These are phyloP conservation scores for Lithosia quadra DNA, from an alignment of 2,888 invertebrate genomes.

Conservation along the genomic window DNA sequence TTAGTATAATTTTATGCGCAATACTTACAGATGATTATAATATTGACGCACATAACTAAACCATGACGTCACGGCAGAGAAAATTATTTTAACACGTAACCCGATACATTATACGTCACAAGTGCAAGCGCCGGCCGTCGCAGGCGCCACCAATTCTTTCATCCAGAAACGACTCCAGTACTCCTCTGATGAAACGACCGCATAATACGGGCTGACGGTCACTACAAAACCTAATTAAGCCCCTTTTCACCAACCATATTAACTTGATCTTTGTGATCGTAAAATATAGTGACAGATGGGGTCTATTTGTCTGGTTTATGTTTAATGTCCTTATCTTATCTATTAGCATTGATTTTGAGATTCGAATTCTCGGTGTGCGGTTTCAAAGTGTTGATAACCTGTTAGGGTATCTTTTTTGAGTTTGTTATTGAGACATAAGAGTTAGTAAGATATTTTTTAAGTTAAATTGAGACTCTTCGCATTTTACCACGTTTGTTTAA, in stretches of 20 bases:
- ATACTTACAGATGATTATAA: background rate
- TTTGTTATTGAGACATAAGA: conserved; percentile 50
- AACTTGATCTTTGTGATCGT: conserved; percentile 46
- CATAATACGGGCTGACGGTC: conserved; percentile 83
- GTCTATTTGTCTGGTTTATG: conserved; percentile 57
- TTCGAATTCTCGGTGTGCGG: conserved; percentile 81
- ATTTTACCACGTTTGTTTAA: background rate
- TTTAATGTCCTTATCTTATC: conserved; percentile 79
- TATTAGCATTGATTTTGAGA: conserved; percentile 81
- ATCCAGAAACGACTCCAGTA: conserved; percentile 76
- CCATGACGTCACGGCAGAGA: conserved; percentile 39
- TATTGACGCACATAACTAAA: conserved; percentile 7
- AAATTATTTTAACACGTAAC: conserved; percentile 63
- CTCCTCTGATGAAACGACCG: conserved; percentile 82
- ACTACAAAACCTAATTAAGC: conserved; percentile 84
- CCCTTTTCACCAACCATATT: conserved; percentile 59
- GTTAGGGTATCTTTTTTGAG: conserved; percentile 53
- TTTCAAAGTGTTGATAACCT: conserved; percentile 66
- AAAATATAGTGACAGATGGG: conserved; percentile 28
- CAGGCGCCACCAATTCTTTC: conserved; percentile 78
- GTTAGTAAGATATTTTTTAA: conserved; percentile 19
- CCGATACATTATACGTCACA: conserved; percentile 75
- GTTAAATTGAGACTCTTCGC: background rate
- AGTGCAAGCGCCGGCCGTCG: conserved; percentile 67
- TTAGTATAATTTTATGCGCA: background rate